A percentile compares a stretch with the other conserved stretches of the same genome.
Evolutionary conservation across 2,113 vertebrate genomes (phyloP).

Genomic region (Rhagologus leucostigma): DNA sequence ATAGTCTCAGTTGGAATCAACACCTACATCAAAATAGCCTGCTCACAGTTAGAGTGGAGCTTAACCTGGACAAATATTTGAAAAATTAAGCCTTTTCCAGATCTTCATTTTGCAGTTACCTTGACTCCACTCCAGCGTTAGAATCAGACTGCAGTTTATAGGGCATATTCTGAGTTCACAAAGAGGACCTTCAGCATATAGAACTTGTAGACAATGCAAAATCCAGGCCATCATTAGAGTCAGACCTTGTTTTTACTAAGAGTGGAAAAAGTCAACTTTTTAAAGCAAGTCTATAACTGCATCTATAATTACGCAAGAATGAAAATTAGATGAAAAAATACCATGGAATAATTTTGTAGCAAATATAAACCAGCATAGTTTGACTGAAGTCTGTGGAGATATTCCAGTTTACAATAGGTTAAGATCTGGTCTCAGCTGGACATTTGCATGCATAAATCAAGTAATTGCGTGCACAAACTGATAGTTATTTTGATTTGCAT

Average conservation of each 20-base stretch:
- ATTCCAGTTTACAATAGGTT: not conserved
- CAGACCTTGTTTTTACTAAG: not conserved
- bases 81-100: not conserved
- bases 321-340: not conserved
- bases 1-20: not conserved
- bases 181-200: not conserved
- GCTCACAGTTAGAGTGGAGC: not conserved
- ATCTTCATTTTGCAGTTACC: not conserved
- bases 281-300: not conserved
- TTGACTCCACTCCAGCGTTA: not conserved
- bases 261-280: not conserved
- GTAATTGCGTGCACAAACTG: not conserved
- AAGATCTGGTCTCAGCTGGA: constrained; percentile 13
- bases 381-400: not conserved
- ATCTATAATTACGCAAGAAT: not conserved
- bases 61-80: not conserved
- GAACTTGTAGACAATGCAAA: not conserved
- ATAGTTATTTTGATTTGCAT: constrained; percentile 50
- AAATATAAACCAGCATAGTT: not conserved
- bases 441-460: constrained; percentile 39
- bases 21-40: not conserved
- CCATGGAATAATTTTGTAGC: not conserved
- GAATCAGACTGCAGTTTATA: not conserved
- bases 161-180: not conserved
- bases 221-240: not conserved